Conservation (phyloP, 1,140 invertebrate genomes). For the Paramacrobiotus metropolitanus region DNA sequence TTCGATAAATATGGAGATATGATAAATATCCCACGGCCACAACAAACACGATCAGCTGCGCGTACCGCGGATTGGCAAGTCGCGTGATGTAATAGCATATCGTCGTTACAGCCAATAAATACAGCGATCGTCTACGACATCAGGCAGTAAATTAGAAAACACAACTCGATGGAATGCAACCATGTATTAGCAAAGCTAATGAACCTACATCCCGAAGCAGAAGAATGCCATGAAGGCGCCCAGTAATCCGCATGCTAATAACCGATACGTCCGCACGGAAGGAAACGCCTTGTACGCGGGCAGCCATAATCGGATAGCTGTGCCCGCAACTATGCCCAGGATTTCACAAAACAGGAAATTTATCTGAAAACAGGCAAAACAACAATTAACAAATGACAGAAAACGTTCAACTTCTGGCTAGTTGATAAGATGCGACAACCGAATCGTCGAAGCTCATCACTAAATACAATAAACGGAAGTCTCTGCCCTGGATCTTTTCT, state of each 20-base stretch:
- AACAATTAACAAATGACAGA: too few relatives aligned
- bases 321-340: not conserved
- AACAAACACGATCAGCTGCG: slow-evolving; percentile 3
- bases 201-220: not conserved
- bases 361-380: not conserved
- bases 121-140: not conserved
- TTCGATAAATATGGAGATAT: slow-evolving; percentile 1
- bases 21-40: not conserved
- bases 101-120: not conserved
- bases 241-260: not conserved
- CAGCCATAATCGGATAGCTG: not conserved
- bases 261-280: not conserved
- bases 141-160: too few relatives aligned
- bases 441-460: too few relatives aligned
- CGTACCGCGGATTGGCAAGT: not conserved
- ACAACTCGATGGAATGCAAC: too few relatives aligned
- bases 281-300: too few relatives aligned
- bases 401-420: too few relatives aligned
- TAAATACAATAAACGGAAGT: too few relatives aligned
- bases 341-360: not conserved
- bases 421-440: too few relatives aligned
- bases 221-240: not conserved
- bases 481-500: too few relatives aligned
- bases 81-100: not conserved
- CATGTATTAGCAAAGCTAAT: not conserved